Conservation (phyloP, 2,113 vertebrate genomes). For the Campylomormyrus numenius region DNA sequence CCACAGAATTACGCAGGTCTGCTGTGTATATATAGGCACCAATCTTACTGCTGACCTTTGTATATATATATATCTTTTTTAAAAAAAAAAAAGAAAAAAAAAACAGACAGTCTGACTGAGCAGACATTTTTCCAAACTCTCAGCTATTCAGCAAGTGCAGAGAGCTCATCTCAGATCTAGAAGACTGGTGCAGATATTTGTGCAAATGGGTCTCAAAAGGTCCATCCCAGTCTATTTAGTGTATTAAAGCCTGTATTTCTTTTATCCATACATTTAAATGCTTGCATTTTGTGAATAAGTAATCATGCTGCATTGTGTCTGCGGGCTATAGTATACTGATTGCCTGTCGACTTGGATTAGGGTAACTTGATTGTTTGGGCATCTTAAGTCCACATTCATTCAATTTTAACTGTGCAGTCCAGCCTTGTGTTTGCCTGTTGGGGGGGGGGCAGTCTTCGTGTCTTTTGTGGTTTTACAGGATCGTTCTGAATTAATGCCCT, state of each 20-base stretch:
- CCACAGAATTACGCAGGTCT: slow-evolving; percentile 15
- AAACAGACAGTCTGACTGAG: slow-evolving; percentile 3
- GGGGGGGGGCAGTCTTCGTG: not conserved
- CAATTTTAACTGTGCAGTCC: slow-evolving; percentile 24
- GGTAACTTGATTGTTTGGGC: slow-evolving; percentile 45
- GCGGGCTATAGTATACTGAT: slow-evolving; percentile 33
- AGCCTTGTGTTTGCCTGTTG: slow-evolving; percentile 14
- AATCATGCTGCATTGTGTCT: slow-evolving; percentile 52
- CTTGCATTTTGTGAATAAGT: slow-evolving; percentile 58
- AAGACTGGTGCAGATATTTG: slow-evolving; percentile 14
- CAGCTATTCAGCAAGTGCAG: slow-evolving; percentile 20
- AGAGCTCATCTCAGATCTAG: slow-evolving; percentile 7
- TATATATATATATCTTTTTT: not conserved
- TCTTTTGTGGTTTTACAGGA: slow-evolving; percentile 21
- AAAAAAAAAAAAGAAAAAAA: not conserved
- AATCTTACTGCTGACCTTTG: slow-evolving; percentile 24
- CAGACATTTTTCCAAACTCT: slow-evolving; percentile 14
- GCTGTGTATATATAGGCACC: not conserved
- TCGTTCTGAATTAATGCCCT: slow-evolving; percentile 18
- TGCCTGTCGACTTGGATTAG: slow-evolving; percentile 54
- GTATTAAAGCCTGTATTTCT: slow-evolving; percentile 34
- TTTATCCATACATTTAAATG: slow-evolving; percentile 47
- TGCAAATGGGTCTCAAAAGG: slow-evolving; percentile 25
- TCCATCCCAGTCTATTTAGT: slow-evolving; percentile 23
- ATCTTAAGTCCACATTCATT: slow-evolving; percentile 35